Evolutionary conservation across 2,113 vertebrate species (phyloP), one percentile per base, ranked within the genome.

Genomic region (Gorsachius goisagi): DNA sequence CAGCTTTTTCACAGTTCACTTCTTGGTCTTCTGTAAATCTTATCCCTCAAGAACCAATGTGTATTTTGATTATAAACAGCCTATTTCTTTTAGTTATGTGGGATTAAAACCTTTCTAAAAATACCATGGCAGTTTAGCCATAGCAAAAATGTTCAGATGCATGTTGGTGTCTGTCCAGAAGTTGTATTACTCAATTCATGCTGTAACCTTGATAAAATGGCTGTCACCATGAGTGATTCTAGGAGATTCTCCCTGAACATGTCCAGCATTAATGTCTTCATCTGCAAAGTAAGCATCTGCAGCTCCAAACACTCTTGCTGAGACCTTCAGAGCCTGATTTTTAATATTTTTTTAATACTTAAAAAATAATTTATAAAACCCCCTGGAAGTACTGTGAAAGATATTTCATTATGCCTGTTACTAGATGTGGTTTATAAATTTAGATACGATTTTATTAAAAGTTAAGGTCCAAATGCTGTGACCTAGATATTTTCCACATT

Each of bases 101-200:
- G 41, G n/a, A 85, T 67, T 81, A 94, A 87, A 94, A 71, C 17
- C 41, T 66, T 91, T 82, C 44, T 91, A 85, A 89, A 85, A 82
- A 68, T 47, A 71, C 10, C 17, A 37, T 16, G 47, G 18, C 62
- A 72, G 9, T 72, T 91, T 60, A 71, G 44, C 26, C 56, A 58
- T 17, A 87, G 28, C 47, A 92, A 62, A 74, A 16, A 2, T 23
- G 64, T 67, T 78, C 78, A 66, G 33, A 76, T 2, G 2, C 21
- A 75, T 60, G 33, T 44, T 68, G 39, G 12, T 78, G 66, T 79
- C 78, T 88, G 19, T 76, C 11, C 71, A 85, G 49, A 85, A 82
- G 20, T 30, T 73, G 12, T 22, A 49, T 52, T 69, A 39, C 53
- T 73, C 62, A 75, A 60, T 52, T 82, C 21, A 56, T 56, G 11